Percentiles rank a stretch among this genome's conserved stretches.
phyloP scores from a whole-genome alignment of 2,797 vertebrate genomes.

The Florisuga fusca region DNA sequence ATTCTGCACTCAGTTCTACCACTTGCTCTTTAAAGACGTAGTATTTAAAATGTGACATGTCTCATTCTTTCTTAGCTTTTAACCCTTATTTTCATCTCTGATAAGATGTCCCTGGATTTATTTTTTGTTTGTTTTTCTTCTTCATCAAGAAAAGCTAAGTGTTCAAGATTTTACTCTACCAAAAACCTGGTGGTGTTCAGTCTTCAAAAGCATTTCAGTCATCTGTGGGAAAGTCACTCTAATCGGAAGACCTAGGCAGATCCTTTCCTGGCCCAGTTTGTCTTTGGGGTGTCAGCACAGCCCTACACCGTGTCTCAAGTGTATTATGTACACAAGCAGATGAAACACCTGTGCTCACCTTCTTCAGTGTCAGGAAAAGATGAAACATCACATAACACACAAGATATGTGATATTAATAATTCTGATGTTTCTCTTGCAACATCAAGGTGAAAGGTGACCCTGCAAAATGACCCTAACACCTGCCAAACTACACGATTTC shows the following conservation, averaged over 20 bases:
- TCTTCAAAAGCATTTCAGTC: background rate
- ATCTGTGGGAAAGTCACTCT: background rate
- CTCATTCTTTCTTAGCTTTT: background rate
- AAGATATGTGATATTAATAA: background rate
- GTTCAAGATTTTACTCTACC: background rate
- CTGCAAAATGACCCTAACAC: background rate
- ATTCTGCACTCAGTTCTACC: background rate
- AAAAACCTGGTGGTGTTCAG: background rate
- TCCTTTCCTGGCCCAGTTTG: background rate
- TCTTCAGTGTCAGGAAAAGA: background rate
- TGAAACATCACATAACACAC: background rate
- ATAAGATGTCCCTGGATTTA: background rate
- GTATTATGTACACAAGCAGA: background rate
- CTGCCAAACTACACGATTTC: background rate
- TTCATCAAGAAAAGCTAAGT: background rate
- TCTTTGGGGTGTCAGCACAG: background rate
- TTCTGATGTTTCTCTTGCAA: background rate
- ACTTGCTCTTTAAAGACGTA: background rate
- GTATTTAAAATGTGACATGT: background rate
- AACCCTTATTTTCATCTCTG: background rate
- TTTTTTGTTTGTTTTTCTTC: background rate
- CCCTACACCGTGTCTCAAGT: background rate
- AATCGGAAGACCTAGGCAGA: background rate
- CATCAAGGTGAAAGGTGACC: background rate
- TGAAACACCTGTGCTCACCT: fast-evolving